Conservation (phyloP, 2,797 vertebrate genomes). For the Anabacerthia variegaticeps region DNA sequence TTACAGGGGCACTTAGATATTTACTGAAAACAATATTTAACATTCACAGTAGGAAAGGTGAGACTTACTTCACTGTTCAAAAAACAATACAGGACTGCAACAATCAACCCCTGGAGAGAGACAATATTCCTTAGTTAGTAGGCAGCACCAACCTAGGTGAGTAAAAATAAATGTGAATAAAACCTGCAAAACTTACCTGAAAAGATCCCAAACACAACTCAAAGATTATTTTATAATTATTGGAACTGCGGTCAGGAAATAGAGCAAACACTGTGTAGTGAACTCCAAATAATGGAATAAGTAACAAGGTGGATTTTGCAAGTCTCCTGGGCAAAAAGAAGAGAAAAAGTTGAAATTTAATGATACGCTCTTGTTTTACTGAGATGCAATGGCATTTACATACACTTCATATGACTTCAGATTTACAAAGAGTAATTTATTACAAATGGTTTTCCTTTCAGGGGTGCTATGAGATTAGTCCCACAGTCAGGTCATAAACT, state of each 20-base stretch:
- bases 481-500: background rate
- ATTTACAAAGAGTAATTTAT: background rate
- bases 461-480: background rate
- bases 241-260: slow-evolving; percentile 79
- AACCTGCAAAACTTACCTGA: slow-evolving; percentile 79
- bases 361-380: background rate
- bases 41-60: background rate
- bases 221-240: slow-evolving; percentile 86
- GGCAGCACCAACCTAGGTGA: background rate
- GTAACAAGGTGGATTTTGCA: slow-evolving; percentile 90
- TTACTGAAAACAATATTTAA: background rate
- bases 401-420: background rate
- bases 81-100: slow-evolving; percentile 92
- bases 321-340: slow-evolving; percentile 80
- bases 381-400: background rate
- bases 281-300: slow-evolving; percentile 91
- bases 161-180: background rate
- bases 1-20: background rate
- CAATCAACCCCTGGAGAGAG: slow-evolving; percentile 86
- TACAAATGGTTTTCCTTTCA: background rate
- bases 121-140: slow-evolving; percentile 10
- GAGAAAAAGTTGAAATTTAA: background rate
- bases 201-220: slow-evolving; percentile 91
- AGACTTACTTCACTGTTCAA: slow-evolving; percentile 92
- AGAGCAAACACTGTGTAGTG: slow-evolving; percentile 90